A percentile compares a stretch with the other conserved stretches of the same genome.
These are phyloP conservation scores for Brachyistius frenatus DNA, from an alignment of 2,113 vertebrate species.

Conservation along the genomic window DNA sequence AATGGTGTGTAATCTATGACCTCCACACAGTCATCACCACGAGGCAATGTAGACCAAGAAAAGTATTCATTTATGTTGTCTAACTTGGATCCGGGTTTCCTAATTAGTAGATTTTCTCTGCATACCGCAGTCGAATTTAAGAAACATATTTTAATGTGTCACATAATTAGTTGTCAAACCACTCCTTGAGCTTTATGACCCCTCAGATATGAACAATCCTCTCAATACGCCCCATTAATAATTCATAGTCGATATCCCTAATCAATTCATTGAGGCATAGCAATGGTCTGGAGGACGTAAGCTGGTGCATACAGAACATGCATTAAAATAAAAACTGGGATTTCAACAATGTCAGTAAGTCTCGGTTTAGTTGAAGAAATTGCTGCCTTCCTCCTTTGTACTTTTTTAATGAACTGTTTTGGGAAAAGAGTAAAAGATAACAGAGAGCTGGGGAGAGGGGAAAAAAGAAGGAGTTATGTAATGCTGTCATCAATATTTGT, in stretches of 20 bases:
- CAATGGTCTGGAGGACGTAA: conserved; percentile 44
- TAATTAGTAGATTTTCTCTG: conserved; percentile 13
- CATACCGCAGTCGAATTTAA: conserved; percentile 7
- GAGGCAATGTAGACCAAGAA: conserved; percentile 11
- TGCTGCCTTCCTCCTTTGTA: conserved; percentile 41
- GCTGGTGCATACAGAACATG: conserved; percentile 30
- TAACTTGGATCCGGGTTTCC: conserved; percentile 19
- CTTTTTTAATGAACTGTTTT: conserved; percentile 71
- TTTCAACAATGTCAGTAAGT: conserved; percentile 30
- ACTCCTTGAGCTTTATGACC: conserved; percentile 44
- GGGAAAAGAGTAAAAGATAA: conserved; percentile 54
- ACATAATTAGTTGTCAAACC: conserved; percentile 39
- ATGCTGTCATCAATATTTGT: conserved; percentile 54
- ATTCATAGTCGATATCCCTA: conserved; percentile 63
- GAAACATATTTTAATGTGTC: conserved; percentile 41
- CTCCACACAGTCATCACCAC: conserved; percentile 34
- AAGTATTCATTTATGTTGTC: conserved; percentile 21
- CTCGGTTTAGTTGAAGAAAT: conserved; percentile 34
- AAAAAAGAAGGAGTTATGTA: conserved; percentile 38
- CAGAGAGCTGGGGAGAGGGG: conserved; percentile 6
- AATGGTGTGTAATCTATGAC: conserved; percentile 49
- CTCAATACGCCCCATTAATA: conserved; percentile 60
- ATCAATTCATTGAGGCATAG: conserved; percentile 56
- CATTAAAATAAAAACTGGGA: conserved; percentile 47
- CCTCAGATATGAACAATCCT: conserved; percentile 45